A percentile compares a stretch with the other conserved stretches of the same genome.
phyloP scores from a whole-genome alignment of 2,113 vertebrate species.

The Acrocephalus arundinaceus region DNA sequence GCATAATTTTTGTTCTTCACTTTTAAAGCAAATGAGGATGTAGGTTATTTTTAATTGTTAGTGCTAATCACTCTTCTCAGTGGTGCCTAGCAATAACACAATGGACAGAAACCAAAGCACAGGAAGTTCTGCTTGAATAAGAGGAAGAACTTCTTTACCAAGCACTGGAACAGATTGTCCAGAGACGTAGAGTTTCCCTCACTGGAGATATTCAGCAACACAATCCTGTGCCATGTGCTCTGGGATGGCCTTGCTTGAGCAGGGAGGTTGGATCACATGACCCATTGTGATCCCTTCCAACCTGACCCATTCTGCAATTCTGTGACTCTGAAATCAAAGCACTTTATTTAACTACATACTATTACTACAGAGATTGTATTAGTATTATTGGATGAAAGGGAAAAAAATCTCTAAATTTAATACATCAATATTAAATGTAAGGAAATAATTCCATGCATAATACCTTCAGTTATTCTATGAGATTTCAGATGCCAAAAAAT shows the following conservation, averaged over 20 bases:
- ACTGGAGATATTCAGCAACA: not conserved
- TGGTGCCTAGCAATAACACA: not conserved
- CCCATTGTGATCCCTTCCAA: not conserved
- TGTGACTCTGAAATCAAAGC: not conserved
- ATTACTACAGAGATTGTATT: not conserved
- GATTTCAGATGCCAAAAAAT: not conserved
- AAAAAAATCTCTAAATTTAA: not conserved
- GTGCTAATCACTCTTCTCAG: not conserved
- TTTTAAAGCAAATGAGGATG: not conserved
- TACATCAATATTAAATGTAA: not conserved
- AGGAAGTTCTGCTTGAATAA: not conserved
- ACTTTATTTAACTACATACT: not conserved
- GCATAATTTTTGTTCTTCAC: not conserved
- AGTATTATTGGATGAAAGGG: not conserved
- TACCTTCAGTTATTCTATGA: not conserved
- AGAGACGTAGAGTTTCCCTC: not conserved
- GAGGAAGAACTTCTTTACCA: not conserved
- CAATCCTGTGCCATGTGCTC: not conserved
- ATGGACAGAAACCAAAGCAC: not conserved
- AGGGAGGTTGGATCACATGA: not conserved
- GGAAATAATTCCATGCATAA: not conserved
- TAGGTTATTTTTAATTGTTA: not conserved
- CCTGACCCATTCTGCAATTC: not conserved
- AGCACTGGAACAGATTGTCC: not conserved
- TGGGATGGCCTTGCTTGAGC: not conserved